These are phyloP conservation scores for Pygoscelis antarcticus DNA, from an alignment of 2,113 vertebrate species.

Conservation along the genomic window DNA sequence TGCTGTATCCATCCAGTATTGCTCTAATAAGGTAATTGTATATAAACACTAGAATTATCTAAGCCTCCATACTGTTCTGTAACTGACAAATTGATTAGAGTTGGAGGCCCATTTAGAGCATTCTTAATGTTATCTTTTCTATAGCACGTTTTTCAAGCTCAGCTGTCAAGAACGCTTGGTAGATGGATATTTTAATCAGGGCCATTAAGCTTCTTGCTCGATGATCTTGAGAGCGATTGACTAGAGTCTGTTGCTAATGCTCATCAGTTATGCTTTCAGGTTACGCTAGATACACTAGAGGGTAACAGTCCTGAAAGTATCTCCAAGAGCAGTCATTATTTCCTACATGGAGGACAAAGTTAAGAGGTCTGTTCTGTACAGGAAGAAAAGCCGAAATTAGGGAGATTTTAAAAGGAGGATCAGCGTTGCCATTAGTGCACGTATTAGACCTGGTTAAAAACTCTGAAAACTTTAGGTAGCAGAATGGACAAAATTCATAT, in stretches of 20 bases:
- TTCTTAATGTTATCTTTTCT: not conserved
- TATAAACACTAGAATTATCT: not conserved
- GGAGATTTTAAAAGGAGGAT: not conserved
- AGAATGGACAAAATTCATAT: not conserved
- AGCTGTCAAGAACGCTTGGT: not conserved
- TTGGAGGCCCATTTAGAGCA: not conserved
- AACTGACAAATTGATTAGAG: not conserved
- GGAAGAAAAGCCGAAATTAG: not conserved
- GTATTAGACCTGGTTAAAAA: not conserved
- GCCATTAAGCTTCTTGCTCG: not conserved
- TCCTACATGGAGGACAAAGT: not conserved
- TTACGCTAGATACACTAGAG: not conserved
- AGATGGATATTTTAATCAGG: not conserved
- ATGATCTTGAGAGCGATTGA: not conserved
- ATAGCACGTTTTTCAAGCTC: not conserved
- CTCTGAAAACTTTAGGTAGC: fast-evolving
- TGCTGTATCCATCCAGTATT: not conserved
- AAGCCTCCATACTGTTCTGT: not conserved
- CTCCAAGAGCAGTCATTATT: not conserved
- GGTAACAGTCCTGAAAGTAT: not conserved
- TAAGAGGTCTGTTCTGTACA: not conserved
- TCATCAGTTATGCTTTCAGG: not conserved
- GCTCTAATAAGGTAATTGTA: not conserved
- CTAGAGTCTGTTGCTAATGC: not conserved
- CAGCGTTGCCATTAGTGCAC: too few relatives aligned